Percentiles rank a stretch among this genome's conserved stretches.
These are phyloP conservation scores for Allolobophora icterica DNA, from an alignment of 2,888 invertebrate genomes.

Conservation along the genomic window DNA sequence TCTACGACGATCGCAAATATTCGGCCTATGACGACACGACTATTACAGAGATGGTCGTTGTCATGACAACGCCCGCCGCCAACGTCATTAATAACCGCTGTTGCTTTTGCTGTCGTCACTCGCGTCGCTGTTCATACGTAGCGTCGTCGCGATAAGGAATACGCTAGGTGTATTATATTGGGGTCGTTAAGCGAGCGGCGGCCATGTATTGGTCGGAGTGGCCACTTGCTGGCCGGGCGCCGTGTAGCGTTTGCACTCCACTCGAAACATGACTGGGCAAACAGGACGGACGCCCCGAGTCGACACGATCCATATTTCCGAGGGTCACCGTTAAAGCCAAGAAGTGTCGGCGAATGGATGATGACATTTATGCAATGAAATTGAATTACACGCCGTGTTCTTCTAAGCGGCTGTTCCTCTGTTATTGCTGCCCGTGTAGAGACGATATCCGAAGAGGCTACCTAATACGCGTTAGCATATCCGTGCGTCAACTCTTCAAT, in stretches of 20 bases:
- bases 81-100: constrained; percentile 17
- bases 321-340: not conserved
- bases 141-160: not conserved
- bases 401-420: not conserved
- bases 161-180: not conserved
- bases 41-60: too few relatives aligned
- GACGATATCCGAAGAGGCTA: not conserved
- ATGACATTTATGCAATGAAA: constrained; percentile 17
- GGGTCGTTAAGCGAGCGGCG: not conserved
- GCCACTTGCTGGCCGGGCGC: not conserved
- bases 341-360: not conserved
- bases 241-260: not conserved
- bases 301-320: not conserved
- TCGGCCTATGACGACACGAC: not conserved
- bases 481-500: not conserved
- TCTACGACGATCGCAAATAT: constrained; percentile 7
- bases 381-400: not conserved
- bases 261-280: constrained; percentile 10
- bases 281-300: not conserved
- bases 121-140: not conserved
- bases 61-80: not conserved
- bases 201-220: not conserved
- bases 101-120: not conserved
- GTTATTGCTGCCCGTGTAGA: not conserved
- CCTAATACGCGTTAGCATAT: not conserved